Base-by-base conservation (phyloP, 2,797 vertebrate genomes). In the Tolypeutes matacus region DNA sequence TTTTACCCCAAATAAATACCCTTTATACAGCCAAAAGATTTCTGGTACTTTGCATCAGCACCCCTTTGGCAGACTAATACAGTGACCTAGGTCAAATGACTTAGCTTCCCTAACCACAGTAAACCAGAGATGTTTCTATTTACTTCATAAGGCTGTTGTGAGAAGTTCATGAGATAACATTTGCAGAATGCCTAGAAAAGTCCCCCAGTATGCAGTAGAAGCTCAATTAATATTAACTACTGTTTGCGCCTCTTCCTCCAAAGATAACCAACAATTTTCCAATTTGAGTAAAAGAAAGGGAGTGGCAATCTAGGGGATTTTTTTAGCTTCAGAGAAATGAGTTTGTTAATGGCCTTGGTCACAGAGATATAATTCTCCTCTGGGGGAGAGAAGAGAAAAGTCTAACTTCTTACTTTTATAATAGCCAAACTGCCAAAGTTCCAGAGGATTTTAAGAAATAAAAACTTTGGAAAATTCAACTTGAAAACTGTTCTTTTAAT, bases 131-230 rank as follows among this genome's bases (percentile, higher is more conserved):
- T n/a, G 83, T 77, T 90, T 86, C 49, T 77, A 83, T 51, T 58
- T 70, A 76, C 67, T 78, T 93, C 58, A 67, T 31, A 89, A 77
- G 60, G 78, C 31, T 86, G 7, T 39, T 82, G 51, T 36, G 13
- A 92, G 84, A 73, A 62, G 92, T 42, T 87, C 65, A 58, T 85
- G 39, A 93, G 77, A 86, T 42, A 78, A 80, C 65, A 56, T 94
- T 90, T 78, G 27, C 58, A 91, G 70, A 95, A 80, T 72, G 69
- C 15, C 86, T 76, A 93, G 72, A 93, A 93, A 97, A 93, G 25
- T 53, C 51, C 42, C 51, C 25, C 34, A 17, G 10, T 34, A 64
- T 27, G 17, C 17, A 94, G 46, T 23, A 94, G 46, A 34, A 93
- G 21, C 49, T 84, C 70, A 93, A 56, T 88, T 65, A 89, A 89